These are phyloP conservation scores for Epinotia brunnichana DNA, from an alignment of 2,888 invertebrate species.

Conservation along the genomic window DNA sequence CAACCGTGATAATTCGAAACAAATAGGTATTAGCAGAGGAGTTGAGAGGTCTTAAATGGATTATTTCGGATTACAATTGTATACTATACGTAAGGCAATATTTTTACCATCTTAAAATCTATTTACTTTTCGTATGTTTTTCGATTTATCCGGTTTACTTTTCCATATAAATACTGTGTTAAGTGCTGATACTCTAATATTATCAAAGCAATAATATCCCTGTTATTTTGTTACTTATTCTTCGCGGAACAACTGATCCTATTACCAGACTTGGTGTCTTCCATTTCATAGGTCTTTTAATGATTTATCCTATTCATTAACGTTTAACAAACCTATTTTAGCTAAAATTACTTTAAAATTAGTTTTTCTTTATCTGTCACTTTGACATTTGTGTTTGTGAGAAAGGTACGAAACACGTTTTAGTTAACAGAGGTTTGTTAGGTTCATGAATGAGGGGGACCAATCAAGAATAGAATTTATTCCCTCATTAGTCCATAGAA, in stretches of 20 bases:
- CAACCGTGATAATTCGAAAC: background rate
- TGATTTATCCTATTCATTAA: no score
- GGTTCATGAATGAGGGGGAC: background rate
- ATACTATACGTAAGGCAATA: no score
- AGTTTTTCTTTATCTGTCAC: no score
- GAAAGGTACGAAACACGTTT: no score
- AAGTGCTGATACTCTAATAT: constrained; percentile 14
- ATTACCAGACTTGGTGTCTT: background rate
- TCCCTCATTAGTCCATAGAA: background rate
- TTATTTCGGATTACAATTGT: no score
- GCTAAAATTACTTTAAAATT: no score
- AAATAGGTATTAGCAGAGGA: background rate
- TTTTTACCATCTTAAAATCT: background rate
- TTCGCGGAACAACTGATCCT: no score
- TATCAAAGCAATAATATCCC: constrained; percentile 20
- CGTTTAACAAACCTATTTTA: no score
- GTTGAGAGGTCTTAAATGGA: no score
- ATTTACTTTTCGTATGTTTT: background rate
- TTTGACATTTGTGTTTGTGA: no score
- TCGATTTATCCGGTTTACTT: background rate
- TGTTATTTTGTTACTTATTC: background rate
- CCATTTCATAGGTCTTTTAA: background rate
- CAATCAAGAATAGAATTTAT: background rate
- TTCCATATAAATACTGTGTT: background rate
- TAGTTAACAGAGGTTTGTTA: no score